Conservation (phyloP, 2,888 invertebrate species). For the Apomyelois bistriatella region DNA sequence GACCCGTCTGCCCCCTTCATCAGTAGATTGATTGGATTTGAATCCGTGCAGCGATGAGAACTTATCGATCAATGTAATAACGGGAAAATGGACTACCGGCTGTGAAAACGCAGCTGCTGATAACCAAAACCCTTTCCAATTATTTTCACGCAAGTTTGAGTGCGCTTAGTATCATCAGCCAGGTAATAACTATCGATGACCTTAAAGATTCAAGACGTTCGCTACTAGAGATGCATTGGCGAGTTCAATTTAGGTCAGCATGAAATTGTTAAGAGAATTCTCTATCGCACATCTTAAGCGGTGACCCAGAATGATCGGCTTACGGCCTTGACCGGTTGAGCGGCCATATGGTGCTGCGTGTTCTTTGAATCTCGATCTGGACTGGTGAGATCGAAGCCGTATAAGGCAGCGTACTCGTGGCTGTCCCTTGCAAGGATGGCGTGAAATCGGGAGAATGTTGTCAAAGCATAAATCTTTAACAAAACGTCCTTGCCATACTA, state of each 20-base stretch:
- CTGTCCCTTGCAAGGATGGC: constrained; percentile 37
- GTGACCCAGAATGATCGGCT: constrained; percentile 32
- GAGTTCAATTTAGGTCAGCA: constrained; percentile 2
- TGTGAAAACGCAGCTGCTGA: constrained; percentile 44
- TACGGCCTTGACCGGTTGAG: constrained; percentile 53
- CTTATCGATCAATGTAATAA: constrained; percentile 40
- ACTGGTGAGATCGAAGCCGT: constrained; percentile 44
- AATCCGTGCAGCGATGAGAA: constrained; percentile 26
- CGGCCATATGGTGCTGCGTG: constrained; percentile 49
- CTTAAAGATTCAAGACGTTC: constrained; percentile 1
- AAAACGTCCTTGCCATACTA: not conserved
- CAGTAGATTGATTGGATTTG: constrained; percentile 35
- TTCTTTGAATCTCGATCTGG: constrained; percentile 43
- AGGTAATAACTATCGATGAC: constrained; percentile 1
- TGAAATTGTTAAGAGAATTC: constrained; percentile 11
- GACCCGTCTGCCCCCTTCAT: constrained; percentile 21
- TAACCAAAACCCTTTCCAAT: constrained; percentile 54
- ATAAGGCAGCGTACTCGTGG: constrained; percentile 46
- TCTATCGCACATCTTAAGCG: constrained; percentile 44
- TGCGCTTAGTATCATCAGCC: constrained; percentile 5
- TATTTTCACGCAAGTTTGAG: constrained; percentile 32
- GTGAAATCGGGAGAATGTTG: constrained; percentile 38
- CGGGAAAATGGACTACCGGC: constrained; percentile 45
- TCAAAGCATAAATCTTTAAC: constrained; percentile 18
- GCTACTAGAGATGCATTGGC: constrained; percentile 7